Evolutionary conservation across 1,140 invertebrate genomes (phyloP).

Genomic region (Ceratitis capitata): DNA sequence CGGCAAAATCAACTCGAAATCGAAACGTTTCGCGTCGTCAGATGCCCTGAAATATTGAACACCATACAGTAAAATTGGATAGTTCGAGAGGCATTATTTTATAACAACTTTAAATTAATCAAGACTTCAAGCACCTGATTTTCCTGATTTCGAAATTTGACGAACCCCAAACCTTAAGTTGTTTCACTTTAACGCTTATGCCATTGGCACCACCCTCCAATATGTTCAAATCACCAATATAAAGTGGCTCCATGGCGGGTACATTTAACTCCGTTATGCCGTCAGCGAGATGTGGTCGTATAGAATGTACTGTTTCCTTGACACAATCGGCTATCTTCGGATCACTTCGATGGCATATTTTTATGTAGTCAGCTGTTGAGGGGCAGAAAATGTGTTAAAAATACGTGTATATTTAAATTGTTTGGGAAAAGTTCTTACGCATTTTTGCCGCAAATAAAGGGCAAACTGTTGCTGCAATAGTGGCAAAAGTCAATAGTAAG

Average conservation of each 20-base stretch:
- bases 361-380: constrained; percentile 70
- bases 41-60: constrained; percentile 67
- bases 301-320: constrained; percentile 66
- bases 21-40: constrained; percentile 65
- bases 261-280: constrained; percentile 71
- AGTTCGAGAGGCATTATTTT: no score
- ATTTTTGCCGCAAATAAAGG: not conserved
- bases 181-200: constrained; percentile 68
- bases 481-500: not conserved
- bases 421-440: not conserved
- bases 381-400: not conserved
- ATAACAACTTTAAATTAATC: not conserved
- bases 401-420: not conserved
- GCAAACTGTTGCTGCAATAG: not conserved
- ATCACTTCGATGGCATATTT: constrained; percentile 70
- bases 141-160: constrained; percentile 70
- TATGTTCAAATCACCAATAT: constrained; percentile 70
- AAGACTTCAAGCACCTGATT: constrained; percentile 67
- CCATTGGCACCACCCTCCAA: constrained; percentile 66
- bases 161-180: constrained; percentile 71
- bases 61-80: constrained; percentile 19
- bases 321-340: constrained; percentile 70
- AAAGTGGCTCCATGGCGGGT: constrained; percentile 71
- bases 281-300: constrained; percentile 66
- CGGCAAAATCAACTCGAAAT: constrained; percentile 69